Conservation (phyloP, 2,113 vertebrate genomes). For the Patagioenas fasciata region DNA sequence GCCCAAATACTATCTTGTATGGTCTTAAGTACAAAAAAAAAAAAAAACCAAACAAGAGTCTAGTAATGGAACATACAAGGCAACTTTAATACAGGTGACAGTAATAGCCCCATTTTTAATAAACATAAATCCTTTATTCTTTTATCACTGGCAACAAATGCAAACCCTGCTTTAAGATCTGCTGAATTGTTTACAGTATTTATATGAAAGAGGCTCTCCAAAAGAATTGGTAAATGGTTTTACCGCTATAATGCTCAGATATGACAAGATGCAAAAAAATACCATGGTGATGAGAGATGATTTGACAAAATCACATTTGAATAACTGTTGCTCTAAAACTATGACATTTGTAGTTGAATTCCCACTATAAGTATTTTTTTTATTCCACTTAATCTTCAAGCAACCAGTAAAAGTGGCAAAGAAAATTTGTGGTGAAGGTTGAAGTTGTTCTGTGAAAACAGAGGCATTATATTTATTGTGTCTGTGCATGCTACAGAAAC, state of each 20-base stretch:
- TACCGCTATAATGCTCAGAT: background rate
- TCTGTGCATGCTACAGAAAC: background rate
- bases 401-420: background rate
- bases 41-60: background rate
- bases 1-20: background rate
- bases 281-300: slow-evolving; percentile 9
- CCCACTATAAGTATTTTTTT: background rate
- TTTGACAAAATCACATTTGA: slow-evolving; percentile 25
- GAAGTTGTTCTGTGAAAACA: background rate
- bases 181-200: background rate
- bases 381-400: background rate
- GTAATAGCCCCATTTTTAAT: background rate
- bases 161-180: background rate
- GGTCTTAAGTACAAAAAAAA: background rate
- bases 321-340: background rate
- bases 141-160: background rate
- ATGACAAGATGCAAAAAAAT: background rate
- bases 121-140: background rate
- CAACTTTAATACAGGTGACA: background rate
- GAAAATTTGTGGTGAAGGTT: background rate
- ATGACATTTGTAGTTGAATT: background rate
- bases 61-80: background rate
- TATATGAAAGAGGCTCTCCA: background rate
- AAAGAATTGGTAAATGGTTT: background rate
- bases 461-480: background rate